phyloP scores from a whole-genome alignment of 2,797 vertebrate species.

The Dromococcyx pavoninus region DNA sequence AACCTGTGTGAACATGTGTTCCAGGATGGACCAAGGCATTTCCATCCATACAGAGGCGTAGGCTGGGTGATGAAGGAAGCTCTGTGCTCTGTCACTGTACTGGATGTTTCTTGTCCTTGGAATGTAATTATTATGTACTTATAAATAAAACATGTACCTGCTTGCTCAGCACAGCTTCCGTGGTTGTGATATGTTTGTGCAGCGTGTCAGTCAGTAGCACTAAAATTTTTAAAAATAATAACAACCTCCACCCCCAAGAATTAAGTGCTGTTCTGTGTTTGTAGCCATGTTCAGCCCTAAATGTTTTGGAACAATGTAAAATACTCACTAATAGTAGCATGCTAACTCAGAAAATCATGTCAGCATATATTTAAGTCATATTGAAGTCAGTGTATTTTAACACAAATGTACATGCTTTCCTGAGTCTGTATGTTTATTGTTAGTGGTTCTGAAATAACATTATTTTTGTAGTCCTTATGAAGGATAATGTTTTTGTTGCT shows the following conservation, averaged over 20 bases:
- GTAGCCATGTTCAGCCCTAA: neutral
- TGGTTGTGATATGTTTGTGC: neutral
- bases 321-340: neutral
- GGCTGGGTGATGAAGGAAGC: neutral
- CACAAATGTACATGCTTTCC: neutral
- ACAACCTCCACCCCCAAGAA: neutral
- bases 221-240: neutral
- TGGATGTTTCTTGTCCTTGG: neutral
- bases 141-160: neutral
- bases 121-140: neutral
- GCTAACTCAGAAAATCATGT: neutral
- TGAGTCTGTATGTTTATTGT: neutral
- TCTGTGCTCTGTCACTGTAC: neutral
- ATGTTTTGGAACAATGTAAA: neutral
- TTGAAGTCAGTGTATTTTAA: neutral
- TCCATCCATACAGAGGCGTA: neutral
- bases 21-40: neutral
- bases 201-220: neutral
- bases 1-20: accelerated
- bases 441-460: neutral
- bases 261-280: neutral
- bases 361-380: neutral
- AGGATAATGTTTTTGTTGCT: neutral
- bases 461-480: neutral
- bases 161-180: neutral